Evolutionary conservation across 2,888 invertebrate genomes (phyloP).

Genomic region (Volucella bombylans): DNA sequence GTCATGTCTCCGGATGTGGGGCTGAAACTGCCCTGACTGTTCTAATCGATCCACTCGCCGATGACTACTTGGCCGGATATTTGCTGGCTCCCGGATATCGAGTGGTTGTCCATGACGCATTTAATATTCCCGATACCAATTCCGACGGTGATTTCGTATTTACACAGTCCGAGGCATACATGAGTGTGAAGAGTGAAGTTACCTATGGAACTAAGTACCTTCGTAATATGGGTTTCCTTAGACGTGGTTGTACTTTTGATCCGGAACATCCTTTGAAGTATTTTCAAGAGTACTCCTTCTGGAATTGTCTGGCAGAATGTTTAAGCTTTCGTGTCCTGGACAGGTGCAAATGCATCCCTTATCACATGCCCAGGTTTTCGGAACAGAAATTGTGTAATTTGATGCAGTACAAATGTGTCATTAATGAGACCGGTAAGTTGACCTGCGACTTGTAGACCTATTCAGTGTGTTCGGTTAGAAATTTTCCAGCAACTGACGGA

Average conservation of each 20-base stretch:
- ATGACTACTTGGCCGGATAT: slow-evolving; percentile 85
- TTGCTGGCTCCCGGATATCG: slow-evolving; percentile 84
- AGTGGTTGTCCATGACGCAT: slow-evolving; percentile 86
- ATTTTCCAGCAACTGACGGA: slow-evolving; percentile 58
- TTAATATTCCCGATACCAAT: slow-evolving; percentile 84
- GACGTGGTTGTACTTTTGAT: slow-evolving; percentile 85
- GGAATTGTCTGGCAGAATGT: slow-evolving; percentile 86
- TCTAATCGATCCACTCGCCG: slow-evolving; percentile 83
- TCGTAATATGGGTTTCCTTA: slow-evolving; percentile 80
- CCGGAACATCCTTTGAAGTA: slow-evolving; percentile 82
- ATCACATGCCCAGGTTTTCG: slow-evolving; percentile 79
- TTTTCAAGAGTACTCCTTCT: slow-evolving; percentile 84
- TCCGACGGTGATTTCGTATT: slow-evolving; percentile 84
- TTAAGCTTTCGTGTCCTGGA: slow-evolving; percentile 82
- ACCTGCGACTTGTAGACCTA: not conserved
- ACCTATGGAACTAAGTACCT: slow-evolving; percentile 85
- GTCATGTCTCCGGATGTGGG: slow-evolving; percentile 85
- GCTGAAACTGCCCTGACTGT: slow-evolving; percentile 86
- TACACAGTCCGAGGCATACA: slow-evolving; percentile 83
- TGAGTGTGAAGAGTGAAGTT: slow-evolving; percentile 85
- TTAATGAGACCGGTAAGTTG: slow-evolving; percentile 31
- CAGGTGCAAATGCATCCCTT: slow-evolving; percentile 85
- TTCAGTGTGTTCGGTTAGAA: slow-evolving; percentile 56
- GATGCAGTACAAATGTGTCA: slow-evolving; percentile 31
- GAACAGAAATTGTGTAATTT: slow-evolving; percentile 38